Evolutionary conservation across 2,797 vertebrate species (phyloP).

Genomic region (Artibeus lituratus): DNA sequence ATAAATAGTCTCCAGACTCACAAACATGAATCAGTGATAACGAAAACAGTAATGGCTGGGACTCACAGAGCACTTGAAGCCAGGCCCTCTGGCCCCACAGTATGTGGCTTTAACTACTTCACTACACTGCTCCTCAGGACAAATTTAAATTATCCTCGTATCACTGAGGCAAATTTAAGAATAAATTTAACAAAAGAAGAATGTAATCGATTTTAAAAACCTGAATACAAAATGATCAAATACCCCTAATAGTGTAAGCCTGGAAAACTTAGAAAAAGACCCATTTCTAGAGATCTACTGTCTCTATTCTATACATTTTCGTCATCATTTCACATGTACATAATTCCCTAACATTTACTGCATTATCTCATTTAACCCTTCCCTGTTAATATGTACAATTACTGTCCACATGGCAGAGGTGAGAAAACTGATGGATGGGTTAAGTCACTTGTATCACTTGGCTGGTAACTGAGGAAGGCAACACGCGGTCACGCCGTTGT

Average conservation of each 20-base stretch:
- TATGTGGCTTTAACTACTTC: neutral
- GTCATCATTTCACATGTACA: neutral
- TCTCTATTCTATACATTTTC: neutral
- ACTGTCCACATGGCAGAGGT: neutral
- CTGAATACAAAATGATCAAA: slow-evolving; percentile 14
- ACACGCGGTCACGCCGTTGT: neutral
- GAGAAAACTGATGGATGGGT: neutral
- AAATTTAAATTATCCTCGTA: neutral
- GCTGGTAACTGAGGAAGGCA: neutral
- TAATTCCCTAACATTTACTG: neutral
- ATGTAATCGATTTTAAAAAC: neutral
- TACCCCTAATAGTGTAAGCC: neutral
- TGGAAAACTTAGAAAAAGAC: neutral
- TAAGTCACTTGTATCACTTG: neutral
- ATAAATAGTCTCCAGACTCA: neutral
- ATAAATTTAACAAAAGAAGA: slow-evolving; percentile 27
- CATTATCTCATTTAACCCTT: neutral
- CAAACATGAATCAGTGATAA: neutral
- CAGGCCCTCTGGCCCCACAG: neutral
- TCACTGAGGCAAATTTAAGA: neutral
- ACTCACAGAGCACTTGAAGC: neutral
- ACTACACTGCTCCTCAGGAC: neutral
- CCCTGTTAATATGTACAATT: neutral
- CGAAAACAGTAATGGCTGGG: neutral
- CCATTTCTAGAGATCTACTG: neutral